Percentiles rank a stretch among this genome's conserved stretches.
These are phyloP conservation scores for Harpagifer antarcticus DNA, from an alignment of 2,797 vertebrate species.

Conservation along the genomic window DNA sequence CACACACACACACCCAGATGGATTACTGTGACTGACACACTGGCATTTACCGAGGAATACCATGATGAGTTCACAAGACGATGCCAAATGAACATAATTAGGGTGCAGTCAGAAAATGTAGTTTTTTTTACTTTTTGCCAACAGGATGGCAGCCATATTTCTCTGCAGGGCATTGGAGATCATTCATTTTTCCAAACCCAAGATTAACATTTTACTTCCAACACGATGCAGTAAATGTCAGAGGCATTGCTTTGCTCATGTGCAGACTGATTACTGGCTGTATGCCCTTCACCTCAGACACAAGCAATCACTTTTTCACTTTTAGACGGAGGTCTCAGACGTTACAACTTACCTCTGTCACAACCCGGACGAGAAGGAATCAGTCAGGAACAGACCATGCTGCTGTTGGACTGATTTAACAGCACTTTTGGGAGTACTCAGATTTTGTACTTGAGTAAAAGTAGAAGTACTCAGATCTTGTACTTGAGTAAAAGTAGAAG, in stretches of 20 bases:
- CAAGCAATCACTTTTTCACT: constrained; percentile 34
- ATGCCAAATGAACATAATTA: neutral
- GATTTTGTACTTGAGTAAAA: too few species aligned
- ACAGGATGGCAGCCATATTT: too few species aligned
- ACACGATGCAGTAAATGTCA: neutral
- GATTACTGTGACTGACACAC: neutral
- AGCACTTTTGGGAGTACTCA: constrained; percentile 16
- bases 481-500: too few species aligned
- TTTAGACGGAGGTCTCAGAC: constrained; percentile 27
- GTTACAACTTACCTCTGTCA: constrained; percentile 25
- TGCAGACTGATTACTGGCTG: constrained; percentile 22
- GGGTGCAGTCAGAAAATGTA: neutral
- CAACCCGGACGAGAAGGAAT: constrained; percentile 7
- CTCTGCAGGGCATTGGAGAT: neutral
- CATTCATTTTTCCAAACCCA: neutral
- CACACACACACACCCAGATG: neutral
- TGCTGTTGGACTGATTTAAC: neutral
- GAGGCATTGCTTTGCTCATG: constrained; percentile 10
- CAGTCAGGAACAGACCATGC: constrained; percentile 8
- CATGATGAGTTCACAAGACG: neutral
- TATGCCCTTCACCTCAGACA: constrained; percentile 13
- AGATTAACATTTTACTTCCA: neutral
- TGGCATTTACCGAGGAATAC: neutral
- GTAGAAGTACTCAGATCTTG: too few species aligned
- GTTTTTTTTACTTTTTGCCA: neutral